phyloP scores from a whole-genome alignment of 30 jellyfish, hydroid and myxozoan species.

The Hydra vulgaris region DNA sequence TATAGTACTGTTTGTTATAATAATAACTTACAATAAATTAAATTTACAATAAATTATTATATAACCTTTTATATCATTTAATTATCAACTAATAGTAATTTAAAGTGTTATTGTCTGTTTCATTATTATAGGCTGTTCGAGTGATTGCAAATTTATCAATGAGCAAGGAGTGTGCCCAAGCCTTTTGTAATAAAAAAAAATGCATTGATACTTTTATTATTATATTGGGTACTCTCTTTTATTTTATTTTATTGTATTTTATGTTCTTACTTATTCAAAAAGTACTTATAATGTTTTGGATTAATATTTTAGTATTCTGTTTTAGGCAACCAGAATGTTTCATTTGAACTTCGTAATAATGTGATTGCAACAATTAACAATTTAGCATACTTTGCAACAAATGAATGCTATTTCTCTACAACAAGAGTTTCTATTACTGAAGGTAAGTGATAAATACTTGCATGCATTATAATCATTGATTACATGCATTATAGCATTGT shows the following conservation, averaged over 20 bases:
- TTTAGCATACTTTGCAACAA: slow-evolving; percentile 48
- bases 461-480: no score
- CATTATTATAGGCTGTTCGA: slow-evolving; percentile 41
- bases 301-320: no score
- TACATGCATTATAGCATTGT: no score
- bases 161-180: slow-evolving; percentile 40
- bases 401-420: slow-evolving; percentile 21
- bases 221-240: slow-evolving; percentile 6
- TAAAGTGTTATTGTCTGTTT: not conserved
- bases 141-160: slow-evolving; percentile 70
- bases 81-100: no score
- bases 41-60: no score
- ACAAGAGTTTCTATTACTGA: slow-evolving; percentile 25
- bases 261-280: not conserved
- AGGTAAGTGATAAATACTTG: slow-evolving; percentile 40
- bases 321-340: not conserved
- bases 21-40: no score
- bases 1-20: no score
- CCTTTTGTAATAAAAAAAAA: slow-evolving; percentile 24
- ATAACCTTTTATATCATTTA: no score
- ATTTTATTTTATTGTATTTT: not conserved
- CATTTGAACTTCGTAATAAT: slow-evolving; percentile 43
- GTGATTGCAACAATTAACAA: slow-evolving; percentile 68
- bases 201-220: slow-evolving; percentile 17
- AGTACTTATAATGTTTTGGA: no score